Base-by-base conservation (phyloP, 2,797 vertebrate genomes). In the Botia almorhae region DNA sequence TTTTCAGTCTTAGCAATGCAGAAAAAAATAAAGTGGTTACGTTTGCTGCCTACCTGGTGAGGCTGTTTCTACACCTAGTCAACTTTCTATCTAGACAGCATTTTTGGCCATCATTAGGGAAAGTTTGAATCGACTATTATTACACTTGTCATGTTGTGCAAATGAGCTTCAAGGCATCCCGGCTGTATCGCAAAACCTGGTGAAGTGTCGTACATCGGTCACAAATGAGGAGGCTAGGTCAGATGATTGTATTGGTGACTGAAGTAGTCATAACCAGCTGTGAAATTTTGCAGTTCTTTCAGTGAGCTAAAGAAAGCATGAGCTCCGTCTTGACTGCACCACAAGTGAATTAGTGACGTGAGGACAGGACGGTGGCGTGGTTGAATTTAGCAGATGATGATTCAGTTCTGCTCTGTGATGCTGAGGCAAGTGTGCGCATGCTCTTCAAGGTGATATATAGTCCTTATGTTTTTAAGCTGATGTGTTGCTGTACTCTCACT, bases 391-490 rank as follows among this genome's bases (percentile, higher is more conserved):
- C 56, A 11, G 1, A 56, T 19, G 21, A 60, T 12, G 3, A 11
- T 60, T 8, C 46, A 10, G 10, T 13, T 14, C 26, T 29, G 58
- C 58, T 61, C 21, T 61, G 23, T 26, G 23, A 26, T 61, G 12
- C 33, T 29, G 39, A 77, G n/a, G 43, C 76, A 78, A 46, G 64
- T 48, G 36, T 19, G 4, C 33, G 23, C 53, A 60, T 78, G 76
- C 55, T 78, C 60, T 56, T 76, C 63, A 68, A 58, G 50, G 36
- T 68, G 29, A 29, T 76, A 21, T 46, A 48, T 55, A 56, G 46
- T 65, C 26, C 4, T 74, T 19, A 48, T 56, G 51, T 36, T 68
- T 56, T 53, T 7, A 43, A 67, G 74, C 1, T 43, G 11, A 5
- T 55, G 19, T 68, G 63, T 50, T 48, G 11, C 21, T 77, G 53